A percentile compares a stretch with the other conserved stretches of the same genome.
phyloP scores from a whole-genome alignment of 2,797 vertebrate genomes.

The Coreius guichenoti region DNA sequence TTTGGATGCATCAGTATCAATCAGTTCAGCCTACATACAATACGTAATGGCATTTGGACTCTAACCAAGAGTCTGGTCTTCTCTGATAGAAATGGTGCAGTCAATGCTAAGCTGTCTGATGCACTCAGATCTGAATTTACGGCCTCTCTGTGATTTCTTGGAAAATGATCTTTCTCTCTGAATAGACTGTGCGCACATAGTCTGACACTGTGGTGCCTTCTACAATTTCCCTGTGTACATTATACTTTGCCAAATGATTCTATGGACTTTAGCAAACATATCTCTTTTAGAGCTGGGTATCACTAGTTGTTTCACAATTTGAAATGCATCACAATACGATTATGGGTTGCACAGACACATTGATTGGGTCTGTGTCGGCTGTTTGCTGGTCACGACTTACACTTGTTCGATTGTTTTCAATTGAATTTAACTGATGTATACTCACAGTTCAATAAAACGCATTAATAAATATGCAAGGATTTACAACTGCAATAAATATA shows the following conservation, averaged over 20 bases:
- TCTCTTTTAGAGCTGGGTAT: not conserved
- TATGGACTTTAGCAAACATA: not conserved
- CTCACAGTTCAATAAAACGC: not conserved
- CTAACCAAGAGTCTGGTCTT: not conserved
- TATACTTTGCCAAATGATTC: not conserved
- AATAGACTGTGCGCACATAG: not conserved
- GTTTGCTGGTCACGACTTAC: not conserved
- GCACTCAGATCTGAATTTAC: constrained; percentile 4
- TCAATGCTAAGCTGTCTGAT: not conserved
- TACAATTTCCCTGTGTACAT: not conserved
- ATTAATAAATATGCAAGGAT: not conserved
- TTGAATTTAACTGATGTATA: not conserved
- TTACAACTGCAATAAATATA: not conserved
- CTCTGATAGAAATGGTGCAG: not conserved
- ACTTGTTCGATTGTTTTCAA: not conserved
- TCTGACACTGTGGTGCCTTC: not conserved
- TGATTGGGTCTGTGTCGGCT: not conserved
- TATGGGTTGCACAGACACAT: not conserved
- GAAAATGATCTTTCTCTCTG: not conserved
- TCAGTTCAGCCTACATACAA: not conserved
- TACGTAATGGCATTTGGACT: not conserved
- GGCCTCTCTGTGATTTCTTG: not conserved
- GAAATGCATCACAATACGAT: not conserved
- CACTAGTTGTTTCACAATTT: not conserved
- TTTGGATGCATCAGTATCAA: not conserved